These are phyloP conservation scores for Gila orcuttii DNA, from an alignment of 2,113 vertebrate species.

Conservation along the genomic window DNA sequence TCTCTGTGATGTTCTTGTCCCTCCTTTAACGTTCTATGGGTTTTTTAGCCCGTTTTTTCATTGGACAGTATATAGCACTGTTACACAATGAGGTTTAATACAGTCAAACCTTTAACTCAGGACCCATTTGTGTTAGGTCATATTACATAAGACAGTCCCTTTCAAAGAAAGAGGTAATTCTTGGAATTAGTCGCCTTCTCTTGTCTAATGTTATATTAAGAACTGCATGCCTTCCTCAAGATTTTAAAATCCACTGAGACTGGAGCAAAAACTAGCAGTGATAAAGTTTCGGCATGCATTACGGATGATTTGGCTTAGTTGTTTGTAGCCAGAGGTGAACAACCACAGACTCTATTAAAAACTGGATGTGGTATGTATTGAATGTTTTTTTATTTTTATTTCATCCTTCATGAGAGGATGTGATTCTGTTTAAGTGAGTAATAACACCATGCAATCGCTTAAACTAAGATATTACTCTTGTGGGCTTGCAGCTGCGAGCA, in stretches of 20 bases:
- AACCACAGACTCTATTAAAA: conserved; percentile 13
- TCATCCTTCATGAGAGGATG: conserved; percentile 2
- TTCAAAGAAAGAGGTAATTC: conserved; percentile 3
- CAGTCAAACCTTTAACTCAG: neutral
- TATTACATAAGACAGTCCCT: conserved; percentile 8
- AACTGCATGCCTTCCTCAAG: neutral
- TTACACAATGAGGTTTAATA: conserved; percentile 2
- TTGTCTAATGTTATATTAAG: neutral
- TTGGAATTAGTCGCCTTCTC: neutral
- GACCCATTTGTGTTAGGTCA: conserved; percentile 6
- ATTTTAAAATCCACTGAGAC: neutral
- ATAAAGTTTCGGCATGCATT: neutral
- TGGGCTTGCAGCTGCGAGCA: conserved; percentile 27
- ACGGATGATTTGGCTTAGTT: neutral
- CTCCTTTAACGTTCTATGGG: neutral
- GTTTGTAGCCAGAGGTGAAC: conserved; percentile 6
- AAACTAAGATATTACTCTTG: conserved; percentile 18
- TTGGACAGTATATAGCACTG: neutral
- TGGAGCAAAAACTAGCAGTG: neutral
- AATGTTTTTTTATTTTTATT: conserved; percentile 18
- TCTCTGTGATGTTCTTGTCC: neutral
- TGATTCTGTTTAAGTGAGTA: conserved; percentile 36
- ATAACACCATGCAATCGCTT: conserved; percentile 32
- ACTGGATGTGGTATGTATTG: neutral
- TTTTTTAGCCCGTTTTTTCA: neutral